phyloP scores from a whole-genome alignment of 2,888 invertebrate genomes.

The Meiosimyza platycephala region DNA sequence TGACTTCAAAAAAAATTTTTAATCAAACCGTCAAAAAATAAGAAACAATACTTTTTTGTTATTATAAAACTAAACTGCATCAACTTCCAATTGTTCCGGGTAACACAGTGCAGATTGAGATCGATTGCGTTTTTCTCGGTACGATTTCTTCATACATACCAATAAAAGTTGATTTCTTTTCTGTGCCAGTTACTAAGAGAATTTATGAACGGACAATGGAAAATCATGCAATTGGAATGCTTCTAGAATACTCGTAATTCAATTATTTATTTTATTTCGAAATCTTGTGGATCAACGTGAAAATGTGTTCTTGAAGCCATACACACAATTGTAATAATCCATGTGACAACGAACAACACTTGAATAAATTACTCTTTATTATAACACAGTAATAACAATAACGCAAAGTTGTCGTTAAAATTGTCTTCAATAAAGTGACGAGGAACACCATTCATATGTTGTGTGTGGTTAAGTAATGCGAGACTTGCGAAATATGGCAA shows the following conservation, averaged over 20 bases:
- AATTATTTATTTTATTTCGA: constrained; percentile 20
- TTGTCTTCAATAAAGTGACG: not conserved
- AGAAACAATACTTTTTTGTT: no score
- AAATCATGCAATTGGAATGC: constrained; percentile 27
- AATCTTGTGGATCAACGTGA: constrained; percentile 10
- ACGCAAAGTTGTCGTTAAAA: constrained; percentile 8
- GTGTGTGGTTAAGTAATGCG: no score
- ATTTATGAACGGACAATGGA: constrained; percentile 10
- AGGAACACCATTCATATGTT: no score
- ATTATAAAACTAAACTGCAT: no score
- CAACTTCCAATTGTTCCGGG: no score
- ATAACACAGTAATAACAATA: constrained; percentile 11
- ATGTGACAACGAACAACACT: constrained; percentile 9
- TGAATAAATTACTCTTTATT: constrained; percentile 18
- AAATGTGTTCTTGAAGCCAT: not conserved
- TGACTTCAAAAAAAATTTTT: no score
- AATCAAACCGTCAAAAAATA: no score
- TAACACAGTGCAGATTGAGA: no score
- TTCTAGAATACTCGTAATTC: constrained; percentile 29
- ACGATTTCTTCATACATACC: no score
- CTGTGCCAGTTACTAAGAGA: not conserved
- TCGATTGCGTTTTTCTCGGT: no score
- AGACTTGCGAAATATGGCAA: no score
- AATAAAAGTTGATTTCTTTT: not conserved
- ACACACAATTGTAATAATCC: not conserved